A percentile compares a stretch with the other conserved stretches of the same genome.
Evolutionary conservation across 35 echinoderm and acorn worm species (phyloP).

Genomic region (Amphiura filiformis): DNA sequence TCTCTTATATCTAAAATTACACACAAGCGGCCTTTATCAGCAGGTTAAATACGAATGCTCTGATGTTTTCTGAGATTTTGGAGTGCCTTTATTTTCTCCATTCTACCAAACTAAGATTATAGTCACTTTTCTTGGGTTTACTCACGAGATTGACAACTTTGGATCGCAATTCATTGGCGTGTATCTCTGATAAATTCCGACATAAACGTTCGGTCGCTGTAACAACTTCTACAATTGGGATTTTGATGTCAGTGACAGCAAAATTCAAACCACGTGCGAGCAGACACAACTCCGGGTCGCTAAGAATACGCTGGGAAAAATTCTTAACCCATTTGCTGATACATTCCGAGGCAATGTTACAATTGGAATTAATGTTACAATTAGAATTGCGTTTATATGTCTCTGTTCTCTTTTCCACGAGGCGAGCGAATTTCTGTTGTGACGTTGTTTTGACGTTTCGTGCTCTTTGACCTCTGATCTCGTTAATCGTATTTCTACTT

Average conservation of each 20-base stretch:
- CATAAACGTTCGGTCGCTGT: neutral
- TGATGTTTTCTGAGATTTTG: too few relatives aligned
- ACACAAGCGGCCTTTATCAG: too few relatives aligned
- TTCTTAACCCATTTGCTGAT: too few relatives aligned
- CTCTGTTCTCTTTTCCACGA: neutral
- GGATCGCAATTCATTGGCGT: neutral
- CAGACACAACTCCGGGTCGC: neutral
- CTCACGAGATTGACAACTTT: neutral
- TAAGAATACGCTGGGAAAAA: too few relatives aligned
- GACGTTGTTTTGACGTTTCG: neutral
- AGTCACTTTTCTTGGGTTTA: neutral
- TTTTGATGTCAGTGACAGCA: neutral
- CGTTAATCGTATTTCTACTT: neutral
- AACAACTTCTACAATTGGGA: neutral
- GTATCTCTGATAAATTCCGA: neutral
- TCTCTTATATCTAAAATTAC: too few relatives aligned
- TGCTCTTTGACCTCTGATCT: neutral
- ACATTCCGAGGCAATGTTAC: neutral
- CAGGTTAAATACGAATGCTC: too few relatives aligned
- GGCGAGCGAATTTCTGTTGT: neutral
- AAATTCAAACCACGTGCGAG: neutral
- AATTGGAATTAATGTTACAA: neutral
- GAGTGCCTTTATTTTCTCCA: too few relatives aligned
- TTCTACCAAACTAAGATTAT: too few relatives aligned
- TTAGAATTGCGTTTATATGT: neutral